Evolutionary conservation across 2,797 vertebrate species (phyloP).

Genomic region (Propithecus deckenii): DNA sequence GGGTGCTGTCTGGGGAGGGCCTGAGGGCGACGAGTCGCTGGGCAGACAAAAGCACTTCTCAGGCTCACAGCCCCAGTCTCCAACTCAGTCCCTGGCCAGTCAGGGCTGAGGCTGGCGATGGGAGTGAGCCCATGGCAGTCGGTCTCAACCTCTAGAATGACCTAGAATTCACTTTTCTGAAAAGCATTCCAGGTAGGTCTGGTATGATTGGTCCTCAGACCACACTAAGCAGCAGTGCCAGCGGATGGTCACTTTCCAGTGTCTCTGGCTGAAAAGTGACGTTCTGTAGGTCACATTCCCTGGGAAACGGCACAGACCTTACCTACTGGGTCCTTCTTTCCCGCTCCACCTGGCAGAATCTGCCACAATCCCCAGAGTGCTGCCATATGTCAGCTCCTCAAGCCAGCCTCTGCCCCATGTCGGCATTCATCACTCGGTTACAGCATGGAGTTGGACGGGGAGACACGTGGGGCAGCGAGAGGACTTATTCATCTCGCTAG

Average conservation of each 20-base stretch:
- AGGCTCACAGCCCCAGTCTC: rapidly evolving
- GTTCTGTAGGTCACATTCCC: background rate
- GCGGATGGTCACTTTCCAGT: rapidly evolving
- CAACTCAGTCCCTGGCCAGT: background rate
- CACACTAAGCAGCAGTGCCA: background rate
- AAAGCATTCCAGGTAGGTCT: background rate
- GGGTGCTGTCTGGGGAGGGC: rapidly evolving
- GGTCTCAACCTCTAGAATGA: background rate
- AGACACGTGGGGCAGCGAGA: background rate
- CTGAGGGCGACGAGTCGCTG: background rate
- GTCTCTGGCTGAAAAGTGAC: background rate
- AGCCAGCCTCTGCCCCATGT: background rate
- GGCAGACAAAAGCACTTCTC: background rate
- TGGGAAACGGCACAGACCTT: rapidly evolving
- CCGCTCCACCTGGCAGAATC: background rate
- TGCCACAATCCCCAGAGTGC: background rate
- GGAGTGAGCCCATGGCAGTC: background rate
- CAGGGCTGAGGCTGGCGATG: background rate
- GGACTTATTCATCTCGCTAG: background rate
- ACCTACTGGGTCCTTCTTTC: background rate
- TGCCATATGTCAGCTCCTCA: background rate
- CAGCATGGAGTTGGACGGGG: background rate
- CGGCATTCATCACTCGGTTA: background rate
- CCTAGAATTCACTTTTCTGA: background rate
- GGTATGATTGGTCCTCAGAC: background rate